Evolutionary conservation across 1,140 invertebrate genomes (phyloP).

Genomic region (Bombus consobrinus): DNA sequence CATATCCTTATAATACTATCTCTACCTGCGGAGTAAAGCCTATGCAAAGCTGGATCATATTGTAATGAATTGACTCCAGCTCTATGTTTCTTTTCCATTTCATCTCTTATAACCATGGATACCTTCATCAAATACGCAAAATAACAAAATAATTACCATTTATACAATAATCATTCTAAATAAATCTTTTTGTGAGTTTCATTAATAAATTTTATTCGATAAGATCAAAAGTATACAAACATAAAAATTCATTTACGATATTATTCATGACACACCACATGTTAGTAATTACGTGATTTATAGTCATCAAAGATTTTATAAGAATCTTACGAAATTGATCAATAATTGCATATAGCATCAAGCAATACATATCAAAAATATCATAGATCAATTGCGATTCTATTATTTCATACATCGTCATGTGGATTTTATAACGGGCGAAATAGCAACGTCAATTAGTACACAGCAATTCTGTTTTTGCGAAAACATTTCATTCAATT

Average conservation of each 20-base stretch:
- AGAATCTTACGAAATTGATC: conserved; percentile 4
- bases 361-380: background rate
- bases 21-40: conserved; percentile 98
- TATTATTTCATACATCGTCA: background rate
- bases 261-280: background rate
- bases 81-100: conserved; percentile 96
- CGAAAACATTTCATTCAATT: background rate
- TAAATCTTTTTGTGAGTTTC: background rate
- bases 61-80: conserved; percentile 98
- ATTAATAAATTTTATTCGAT: background rate
- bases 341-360: background rate
- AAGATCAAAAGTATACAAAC: background rate
- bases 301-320: background rate
- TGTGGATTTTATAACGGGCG: background rate
- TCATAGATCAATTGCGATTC: background rate
- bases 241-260: background rate
- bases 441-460: no score
- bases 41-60: conserved; percentile 92
- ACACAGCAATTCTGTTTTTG: no score
- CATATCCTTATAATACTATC: conserved; percentile 99
- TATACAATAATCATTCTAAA: background rate
- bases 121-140: conserved; percentile 86
- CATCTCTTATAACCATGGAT: conserved; percentile 98
- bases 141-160: background rate
- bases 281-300: background rate